Base-by-base conservation (phyloP, 2,888 invertebrate genomes). In the Drosophila diplacantha region DNA sequence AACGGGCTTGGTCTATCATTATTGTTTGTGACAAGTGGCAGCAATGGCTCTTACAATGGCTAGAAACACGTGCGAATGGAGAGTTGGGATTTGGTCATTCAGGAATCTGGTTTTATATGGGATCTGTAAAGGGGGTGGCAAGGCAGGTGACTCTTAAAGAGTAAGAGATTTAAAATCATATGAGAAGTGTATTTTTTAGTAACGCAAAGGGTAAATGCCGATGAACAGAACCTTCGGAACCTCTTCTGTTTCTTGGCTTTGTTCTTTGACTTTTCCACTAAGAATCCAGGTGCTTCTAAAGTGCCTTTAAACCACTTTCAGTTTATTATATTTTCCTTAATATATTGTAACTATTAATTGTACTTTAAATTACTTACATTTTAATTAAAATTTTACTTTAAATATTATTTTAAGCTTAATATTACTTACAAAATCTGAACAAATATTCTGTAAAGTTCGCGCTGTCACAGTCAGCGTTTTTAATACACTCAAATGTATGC, bases 381-480 rank as follows among this genome's bases (percentile, higher is more conserved):
- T 24, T n/a, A 9, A 9, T 39, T 22, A 22, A 7, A 16, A 16
- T 16, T 3, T 3, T 11, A 8, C 7, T 44, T 29, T 8, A 43
- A 26, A 18, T 26, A 16, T 16, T 12, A 4, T 26, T 43, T 6
- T 3, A 29, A 14, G 7, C 47, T 26, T n/a, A 5, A 49, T 12
- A 12, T 7, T 2, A 26, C 20, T 12, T 50, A 12, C 2, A 18
- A 53, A 55, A 29, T 22, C 12, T 14, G 8, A 12, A 8, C 3
- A 11, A 20, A 20, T 8, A 1, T 18, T 44, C 18, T 16, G 22
- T 52, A 61, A 72, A 74, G 52, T 60, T 44, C 1, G 35, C 55
- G 47, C 55, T 49, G 63, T 29, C 32, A 31, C 44, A 54, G 58
- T 75, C 75, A 74, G 75, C 76, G 60, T 35, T 75, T 73, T 65